These are phyloP conservation scores for Callimorpha dominula DNA, from an alignment of 2,888 invertebrate species.

Conservation along the genomic window DNA sequence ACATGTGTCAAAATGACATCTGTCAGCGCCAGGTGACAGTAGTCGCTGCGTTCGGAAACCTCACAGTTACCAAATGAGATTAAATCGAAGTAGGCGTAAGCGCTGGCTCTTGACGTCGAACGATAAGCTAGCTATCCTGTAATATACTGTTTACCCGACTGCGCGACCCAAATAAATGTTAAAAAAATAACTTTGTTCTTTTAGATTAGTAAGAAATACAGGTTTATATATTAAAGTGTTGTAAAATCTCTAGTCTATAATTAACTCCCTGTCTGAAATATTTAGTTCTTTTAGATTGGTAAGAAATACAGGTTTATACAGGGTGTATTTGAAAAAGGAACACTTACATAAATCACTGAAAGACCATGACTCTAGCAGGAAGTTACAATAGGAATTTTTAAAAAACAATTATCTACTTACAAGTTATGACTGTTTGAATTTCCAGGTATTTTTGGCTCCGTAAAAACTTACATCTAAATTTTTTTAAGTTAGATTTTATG, in stretches of 20 bases:
- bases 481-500: no score
- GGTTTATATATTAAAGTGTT: neutral
- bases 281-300: no score
- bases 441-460: no score
- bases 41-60: constrained; percentile 82
- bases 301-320: no score
- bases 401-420: no score
- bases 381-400: no score
- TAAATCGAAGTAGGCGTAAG: constrained; percentile 90
- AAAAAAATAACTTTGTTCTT: neutral
- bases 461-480: no score
- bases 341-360: no score
- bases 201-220: neutral
- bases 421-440: no score
- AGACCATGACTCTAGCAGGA: no score
- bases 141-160: neutral
- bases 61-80: constrained; percentile 99
- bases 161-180: no score
- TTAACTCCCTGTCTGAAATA: neutral
- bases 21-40: constrained; percentile 57
- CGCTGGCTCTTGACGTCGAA: constrained; percentile 56
- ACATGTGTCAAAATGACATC: constrained; percentile 56
- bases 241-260: neutral
- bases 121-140: constrained; percentile 18
- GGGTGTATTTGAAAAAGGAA: no score